Evolutionary conservation across 2,797 vertebrate genomes (phyloP), one percentile per base, ranked within the genome.

Genomic region (Toxotes lorentzi): DNA sequence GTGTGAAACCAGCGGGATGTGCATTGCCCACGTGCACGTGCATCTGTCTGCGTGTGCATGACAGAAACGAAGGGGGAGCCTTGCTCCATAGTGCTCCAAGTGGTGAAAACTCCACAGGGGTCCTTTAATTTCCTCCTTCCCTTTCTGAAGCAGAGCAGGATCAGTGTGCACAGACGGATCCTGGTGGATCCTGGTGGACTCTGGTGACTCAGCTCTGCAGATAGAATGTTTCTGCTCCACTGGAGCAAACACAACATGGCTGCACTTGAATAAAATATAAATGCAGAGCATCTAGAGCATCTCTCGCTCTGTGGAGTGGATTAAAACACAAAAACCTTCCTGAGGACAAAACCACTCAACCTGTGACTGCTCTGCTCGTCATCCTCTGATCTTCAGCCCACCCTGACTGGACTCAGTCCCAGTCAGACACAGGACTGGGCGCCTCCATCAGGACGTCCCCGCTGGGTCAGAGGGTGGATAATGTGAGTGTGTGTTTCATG

Each of bases 201-300:
- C 27, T 30, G 27, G 27, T 2, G 27, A 76, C 40, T 70, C 74
- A 56, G 58, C 41, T 23, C 30, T 30, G 40, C 24, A 56, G 19
- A 73, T 27, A 41, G 45, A 45, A 45, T 4, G 4, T 35, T 59
- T 65, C 59, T 64, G 66, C 71, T 80, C 54, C 66, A 27, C 27
- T 75, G 60, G 57, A 65, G 65, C 78, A 51, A 74, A 80, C 21
- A 50, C 56, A 21, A 35, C 24, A 1, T 67, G 63, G 41, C 69
- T n/a, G 19, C 57, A 62, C 35, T 45, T 40, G 21, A 10, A 69
- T 79, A 35, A 79, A 79, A 74, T 51, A 80, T 64, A 30, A 47
- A 80, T 54, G 71, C n/a, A n/a, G n/a, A n/a, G n/a, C n/a, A n/a
- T n/a, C n/a, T 19, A 40, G 23, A 32, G 17, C 32, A 38, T 8